Base-by-base conservation (phyloP, 2,113 vertebrate genomes). In the Caretta caretta region DNA sequence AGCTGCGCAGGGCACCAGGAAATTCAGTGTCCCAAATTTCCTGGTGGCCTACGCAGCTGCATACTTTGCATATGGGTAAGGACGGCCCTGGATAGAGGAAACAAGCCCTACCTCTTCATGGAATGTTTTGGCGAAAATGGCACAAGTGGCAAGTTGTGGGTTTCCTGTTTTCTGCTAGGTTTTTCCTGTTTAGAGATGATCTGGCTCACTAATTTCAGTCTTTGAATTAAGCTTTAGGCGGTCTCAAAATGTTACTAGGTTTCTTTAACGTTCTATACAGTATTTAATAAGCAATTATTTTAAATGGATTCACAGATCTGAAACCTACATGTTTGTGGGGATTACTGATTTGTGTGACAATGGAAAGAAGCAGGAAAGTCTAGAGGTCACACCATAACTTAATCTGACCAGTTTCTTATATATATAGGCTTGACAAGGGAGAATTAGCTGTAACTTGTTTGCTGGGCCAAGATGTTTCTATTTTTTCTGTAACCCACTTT, bases 391-490 rank as follows among this genome's bases (percentile, higher is more conserved):
- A 78, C 20, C 4, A 56, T 19, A 65, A 92, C 82, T 80, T n/a
- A 38, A 85, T 42, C 14, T 11, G 2, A 69, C 5, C 17, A 42
- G 24, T 51, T 87, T 84, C 24, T 46, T 76, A 3, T 82, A n/a
- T 53, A 42, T 72, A 11, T 56, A 12, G 6, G 82, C 86, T 94
- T 50, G 69, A 94, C 81, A 88, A 78, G 62, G 35, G 2, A 90
- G 22, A 91, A 83, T 7, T 87, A 86, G 69, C 6, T 0, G 83
- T 13, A 0, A 27, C 8, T 6, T 69, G 20, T 24, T 50, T 10
- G 7, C 1, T 85, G 48, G 83, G 86, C 48, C 46, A 84, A 80
- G 2, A n/a, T 0, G 0, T 0, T 1, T 17, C 12, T 57, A 80
- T 87, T 88, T 57, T 48, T 22, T 76, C 50, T 81, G 31, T 6